Evolutionary conservation across 2,888 invertebrate species (phyloP).

Genomic region (Adela reaumurella): DNA sequence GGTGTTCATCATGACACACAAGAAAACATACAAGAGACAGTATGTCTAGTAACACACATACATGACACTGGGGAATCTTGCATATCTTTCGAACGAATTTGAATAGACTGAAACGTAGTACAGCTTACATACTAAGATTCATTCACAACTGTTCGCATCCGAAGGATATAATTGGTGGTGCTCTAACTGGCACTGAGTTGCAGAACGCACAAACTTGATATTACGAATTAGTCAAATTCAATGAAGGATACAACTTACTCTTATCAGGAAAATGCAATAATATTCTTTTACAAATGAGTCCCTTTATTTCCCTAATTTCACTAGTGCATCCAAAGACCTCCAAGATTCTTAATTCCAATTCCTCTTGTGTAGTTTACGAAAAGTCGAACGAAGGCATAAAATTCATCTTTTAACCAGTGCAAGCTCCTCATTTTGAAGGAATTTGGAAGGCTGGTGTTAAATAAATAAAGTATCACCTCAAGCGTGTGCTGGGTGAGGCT

Average conservation of each 20-base stretch:
- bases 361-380: constrained; percentile 12
- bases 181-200: background rate
- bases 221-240: background rate
- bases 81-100: constrained; percentile 1
- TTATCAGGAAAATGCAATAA: background rate
- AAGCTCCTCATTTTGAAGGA: constrained; percentile 16
- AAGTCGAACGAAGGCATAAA: constrained; percentile 13
- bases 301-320: constrained; percentile 15
- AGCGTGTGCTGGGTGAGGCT: no score
- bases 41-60: no score
- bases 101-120: background rate
- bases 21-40: background rate
- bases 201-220: no score
- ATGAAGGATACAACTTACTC: constrained; percentile 1
- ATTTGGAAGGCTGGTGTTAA: no score
- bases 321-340: constrained; percentile 15
- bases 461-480: no score
- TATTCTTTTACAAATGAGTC: background rate
- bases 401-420: constrained; percentile 14
- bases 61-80: no score
- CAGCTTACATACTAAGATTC: constrained; percentile 4
- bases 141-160: constrained; percentile 2
- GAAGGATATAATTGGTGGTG: background rate
- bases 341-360: constrained; percentile 9
- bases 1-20: constrained; percentile 1